A percentile compares a stretch with the other conserved stretches of the same genome.
phyloP scores from a whole-genome alignment of 2,797 vertebrate genomes.

The Myoxocephalus aenaeus region DNA sequence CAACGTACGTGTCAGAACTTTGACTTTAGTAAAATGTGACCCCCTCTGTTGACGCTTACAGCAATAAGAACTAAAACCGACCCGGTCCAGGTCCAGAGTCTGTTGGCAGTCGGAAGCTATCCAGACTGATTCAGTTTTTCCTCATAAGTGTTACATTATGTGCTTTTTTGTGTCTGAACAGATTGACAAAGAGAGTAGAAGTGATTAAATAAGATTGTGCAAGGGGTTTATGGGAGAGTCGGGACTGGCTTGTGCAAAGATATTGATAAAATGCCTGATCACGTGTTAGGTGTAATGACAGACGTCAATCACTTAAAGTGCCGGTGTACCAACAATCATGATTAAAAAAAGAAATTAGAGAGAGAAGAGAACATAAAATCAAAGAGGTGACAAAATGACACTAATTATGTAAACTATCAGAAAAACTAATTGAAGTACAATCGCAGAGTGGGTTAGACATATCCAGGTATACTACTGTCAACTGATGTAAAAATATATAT shows the following conservation, averaged over 20 bases:
- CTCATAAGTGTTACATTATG: conserved; percentile 41
- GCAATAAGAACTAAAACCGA: conserved; percentile 4
- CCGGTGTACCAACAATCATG: conserved; percentile 82
- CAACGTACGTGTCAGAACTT: not conserved
- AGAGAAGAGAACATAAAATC: conserved; percentile 30
- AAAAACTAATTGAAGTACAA: conserved; percentile 45
- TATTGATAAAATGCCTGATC: conserved; percentile 70
- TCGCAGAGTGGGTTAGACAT: conserved; percentile 49
- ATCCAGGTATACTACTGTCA: conserved; percentile 46
- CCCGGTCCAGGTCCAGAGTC: conserved; percentile 21
- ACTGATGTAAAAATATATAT: conserved; percentile 62
- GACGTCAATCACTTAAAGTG: conserved; percentile 83
- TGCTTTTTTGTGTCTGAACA: conserved; percentile 39
- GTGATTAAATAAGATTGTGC: conserved; percentile 26
- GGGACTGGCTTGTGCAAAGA: conserved; percentile 77
- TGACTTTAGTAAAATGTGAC: conserved; percentile 8
- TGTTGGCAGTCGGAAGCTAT: conserved; percentile 21
- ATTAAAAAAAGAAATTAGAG: conserved; percentile 43
- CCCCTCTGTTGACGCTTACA: conserved; percentile 18
- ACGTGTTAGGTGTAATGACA: conserved; percentile 55
- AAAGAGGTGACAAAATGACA: conserved; percentile 36
- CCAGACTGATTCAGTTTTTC: conserved; percentile 11
- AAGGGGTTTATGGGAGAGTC: not conserved
- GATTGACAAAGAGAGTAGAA: not conserved
- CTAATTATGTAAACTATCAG: conserved; percentile 50